These are phyloP conservation scores for Echeneis naucrates DNA, from an alignment of 2,797 vertebrate genomes.

Conservation along the genomic window DNA sequence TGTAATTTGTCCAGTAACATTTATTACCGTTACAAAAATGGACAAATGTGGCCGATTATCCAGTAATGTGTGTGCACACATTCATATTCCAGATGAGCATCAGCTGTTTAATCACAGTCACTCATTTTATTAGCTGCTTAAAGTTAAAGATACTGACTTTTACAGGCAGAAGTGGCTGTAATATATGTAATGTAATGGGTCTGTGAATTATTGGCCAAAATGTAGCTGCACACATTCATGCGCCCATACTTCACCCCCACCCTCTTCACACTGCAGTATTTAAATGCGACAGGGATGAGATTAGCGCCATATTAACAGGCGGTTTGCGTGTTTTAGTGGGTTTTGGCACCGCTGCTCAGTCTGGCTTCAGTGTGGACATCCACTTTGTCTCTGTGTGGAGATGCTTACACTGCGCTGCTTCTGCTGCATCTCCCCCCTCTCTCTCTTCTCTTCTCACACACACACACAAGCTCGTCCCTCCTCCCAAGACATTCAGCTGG, in stretches of 20 bases:
- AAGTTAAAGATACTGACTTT: background rate
- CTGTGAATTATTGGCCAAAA: background rate
- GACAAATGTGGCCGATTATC: background rate
- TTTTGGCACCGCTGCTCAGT: slow-evolving; percentile 42
- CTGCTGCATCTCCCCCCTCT: slow-evolving; percentile 57
- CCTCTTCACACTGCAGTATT: slow-evolving; percentile 49
- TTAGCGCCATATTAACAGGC: slow-evolving; percentile 62
- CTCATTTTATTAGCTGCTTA: background rate
- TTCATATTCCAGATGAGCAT: background rate
- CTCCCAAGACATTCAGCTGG: slow-evolving; percentile 73
- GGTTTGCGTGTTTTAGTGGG: slow-evolving; percentile 57
- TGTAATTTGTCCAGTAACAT: slow-evolving; percentile 5
- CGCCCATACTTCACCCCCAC: background rate
- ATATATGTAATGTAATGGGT: background rate
- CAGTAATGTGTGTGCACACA: background rate
- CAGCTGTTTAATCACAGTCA: slow-evolving; percentile 2
- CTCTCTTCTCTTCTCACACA: background rate
- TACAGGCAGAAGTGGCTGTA: background rate
- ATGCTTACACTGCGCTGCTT: slow-evolving; percentile 57
- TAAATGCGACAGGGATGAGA: slow-evolving; percentile 59
- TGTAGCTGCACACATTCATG: background rate
- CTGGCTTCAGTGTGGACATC: slow-evolving; percentile 55
- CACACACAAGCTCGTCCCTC: slow-evolving; percentile 38
- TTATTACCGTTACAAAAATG: background rate
- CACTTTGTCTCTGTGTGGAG: slow-evolving; percentile 50